A percentile compares a stretch with the other conserved stretches of the same genome.
Conservation (phyloP, 2,797 vertebrate species). For the Hypotaenidia philippensis region DNA sequence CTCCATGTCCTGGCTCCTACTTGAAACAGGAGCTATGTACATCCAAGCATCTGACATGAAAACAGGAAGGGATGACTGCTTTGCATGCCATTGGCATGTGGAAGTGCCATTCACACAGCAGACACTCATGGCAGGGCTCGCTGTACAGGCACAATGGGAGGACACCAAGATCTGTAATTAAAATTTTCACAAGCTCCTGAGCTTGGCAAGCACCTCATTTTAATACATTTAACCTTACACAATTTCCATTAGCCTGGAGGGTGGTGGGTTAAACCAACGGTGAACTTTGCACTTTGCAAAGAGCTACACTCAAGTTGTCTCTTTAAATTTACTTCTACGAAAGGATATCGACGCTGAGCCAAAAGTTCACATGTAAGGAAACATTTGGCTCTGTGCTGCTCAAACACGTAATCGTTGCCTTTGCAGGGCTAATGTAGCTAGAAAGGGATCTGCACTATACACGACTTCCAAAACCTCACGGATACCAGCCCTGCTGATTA, state of each 20-base stretch:
- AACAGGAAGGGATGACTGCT: background rate
- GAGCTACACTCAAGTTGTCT: background rate
- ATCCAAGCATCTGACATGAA: background rate
- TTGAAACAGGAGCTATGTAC: background rate
- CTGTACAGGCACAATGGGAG: background rate
- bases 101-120: slow-evolving; percentile 13
- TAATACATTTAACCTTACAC: background rate
- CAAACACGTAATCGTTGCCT: background rate
- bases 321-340: background rate
- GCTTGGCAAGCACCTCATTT: background rate
- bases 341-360: background rate
- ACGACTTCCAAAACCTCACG: background rate
- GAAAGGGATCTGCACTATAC: background rate
- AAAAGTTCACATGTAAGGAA: background rate
- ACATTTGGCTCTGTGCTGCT: background rate
- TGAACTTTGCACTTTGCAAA: background rate
- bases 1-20: background rate
- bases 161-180: background rate
- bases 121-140: background rate
- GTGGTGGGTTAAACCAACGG: background rate
- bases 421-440: background rate
- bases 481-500: slow-evolving; percentile 20
- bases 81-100: background rate
- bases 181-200: background rate
- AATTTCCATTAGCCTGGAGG: background rate